A percentile compares a stretch with the other conserved stretches of the same genome.
Evolutionary conservation across 1,140 invertebrate genomes (phyloP).

Genomic region (Subanguina moxae): DNA sequence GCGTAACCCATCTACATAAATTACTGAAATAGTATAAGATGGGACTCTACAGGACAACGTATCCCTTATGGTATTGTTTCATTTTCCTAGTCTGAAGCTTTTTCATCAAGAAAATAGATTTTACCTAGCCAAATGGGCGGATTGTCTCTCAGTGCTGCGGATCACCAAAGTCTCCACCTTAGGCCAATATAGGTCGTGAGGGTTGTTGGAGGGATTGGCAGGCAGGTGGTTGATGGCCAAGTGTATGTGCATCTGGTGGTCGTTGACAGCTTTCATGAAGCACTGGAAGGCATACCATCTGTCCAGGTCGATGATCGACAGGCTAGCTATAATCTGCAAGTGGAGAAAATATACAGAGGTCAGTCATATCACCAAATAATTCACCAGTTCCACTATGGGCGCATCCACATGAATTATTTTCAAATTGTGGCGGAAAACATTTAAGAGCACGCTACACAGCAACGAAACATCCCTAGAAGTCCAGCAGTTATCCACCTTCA

Average conservation of each 20-base stretch:
- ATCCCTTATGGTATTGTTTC: too few species aligned
- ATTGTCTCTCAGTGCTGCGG: slow-evolving; percentile 52
- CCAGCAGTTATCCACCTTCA: slow-evolving; percentile 45
- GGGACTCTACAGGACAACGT: too few species aligned
- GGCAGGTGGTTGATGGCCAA: slow-evolving; percentile 23
- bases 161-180: slow-evolving; percentile 36
- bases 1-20: too few species aligned
- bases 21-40: too few species aligned
- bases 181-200: slow-evolving; percentile 44
- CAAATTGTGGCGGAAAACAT: slow-evolving; percentile 38
- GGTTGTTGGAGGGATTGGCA: background rate
- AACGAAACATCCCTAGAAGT: slow-evolving; percentile 46
- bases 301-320: slow-evolving; percentile 52
- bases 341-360: background rate
- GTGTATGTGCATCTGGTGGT: slow-evolving; percentile 44
- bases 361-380: slow-evolving; percentile 10
- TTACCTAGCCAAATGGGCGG: slow-evolving; percentile 50
- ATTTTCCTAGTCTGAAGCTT: too few species aligned
- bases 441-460: slow-evolving; percentile 32
- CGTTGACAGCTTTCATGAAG: slow-evolving; percentile 53
- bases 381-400: slow-evolving; percentile 53
- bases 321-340: slow-evolving; percentile 47
- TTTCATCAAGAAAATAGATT: too few species aligned
- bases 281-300: slow-evolving; percentile 57
- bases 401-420: slow-evolving; percentile 43